Base-by-base conservation (phyloP, 2,113 vertebrate genomes). In the Hyaena hyaena region DNA sequence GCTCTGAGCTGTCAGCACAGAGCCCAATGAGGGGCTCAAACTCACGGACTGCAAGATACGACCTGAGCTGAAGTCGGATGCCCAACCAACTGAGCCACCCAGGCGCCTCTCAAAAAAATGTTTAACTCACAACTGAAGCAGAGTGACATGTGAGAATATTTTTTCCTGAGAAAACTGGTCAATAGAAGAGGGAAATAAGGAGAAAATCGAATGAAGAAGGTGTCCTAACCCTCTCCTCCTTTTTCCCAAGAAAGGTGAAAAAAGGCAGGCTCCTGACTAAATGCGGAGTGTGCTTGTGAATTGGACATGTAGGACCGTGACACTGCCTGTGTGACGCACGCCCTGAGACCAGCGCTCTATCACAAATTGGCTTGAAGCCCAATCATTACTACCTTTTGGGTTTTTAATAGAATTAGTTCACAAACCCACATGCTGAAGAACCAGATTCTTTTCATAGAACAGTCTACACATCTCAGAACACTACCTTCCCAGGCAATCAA, bases 121-220 rank as follows among this genome's bases (percentile, higher is more conserved):
- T 50, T 17, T 68, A 77, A 50, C 5, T 69, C 43, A 83, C 35
- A 76, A 28, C 33, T 45, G 17, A 92, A 92, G 23, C 16, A 92
- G n/a, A 82, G 4, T 39, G 23, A 74, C 0, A 2, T 35, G 7
- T 6, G 48, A 76, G 61, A 43, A 10, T 82, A 26, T 66, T 83
- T 97, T 96, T 88, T 79, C 39, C 12, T 82, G 24, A 88, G 65
- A 84, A 93, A 82, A 88, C 14, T 79, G 50, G 8, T 77, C 35
- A 35, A 86, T 68, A 85, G 39, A 39, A 74, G 7, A 45, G 24
- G 19, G 45, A 66, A 81, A 26, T 45, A 12, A 69, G 53, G 53
- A 48, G 2, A 50, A 90, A 88, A 58, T 24, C 45, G 23, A 90
- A 69, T 92, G 61, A 48, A 35, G 66, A 69, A 5, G 53, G 23